Conservation (phyloP, 2,888 invertebrate genomes). For the Cetonia aurata region DNA sequence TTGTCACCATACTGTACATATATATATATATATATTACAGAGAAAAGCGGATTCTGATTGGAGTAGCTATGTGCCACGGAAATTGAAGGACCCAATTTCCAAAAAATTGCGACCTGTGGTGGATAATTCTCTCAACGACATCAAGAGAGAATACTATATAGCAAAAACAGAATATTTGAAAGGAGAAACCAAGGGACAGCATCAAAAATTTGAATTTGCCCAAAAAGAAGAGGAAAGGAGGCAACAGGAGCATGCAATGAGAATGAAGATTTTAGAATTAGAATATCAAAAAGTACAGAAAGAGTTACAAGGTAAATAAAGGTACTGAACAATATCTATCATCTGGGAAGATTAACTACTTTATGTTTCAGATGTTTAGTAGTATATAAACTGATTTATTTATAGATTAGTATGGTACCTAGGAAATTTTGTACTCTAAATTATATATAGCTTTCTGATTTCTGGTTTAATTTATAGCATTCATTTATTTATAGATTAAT, state of each 20-base stretch:
- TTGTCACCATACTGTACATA: neutral
- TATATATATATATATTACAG: neutral
- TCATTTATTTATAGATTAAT: too few relatives aligned
- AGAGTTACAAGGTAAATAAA: neutral
- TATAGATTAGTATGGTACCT: too few relatives aligned
- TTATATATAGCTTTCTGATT: too few relatives aligned
- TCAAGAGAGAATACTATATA: neutral
- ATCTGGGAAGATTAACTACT: too few relatives aligned
- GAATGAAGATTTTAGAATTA: neutral
- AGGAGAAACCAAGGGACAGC: constrained; percentile 1
- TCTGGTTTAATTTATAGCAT: too few relatives aligned
- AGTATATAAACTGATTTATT: too few relatives aligned
- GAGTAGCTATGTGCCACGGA: constrained; percentile 6
- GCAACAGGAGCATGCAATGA: neutral
- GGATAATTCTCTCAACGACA: neutral
- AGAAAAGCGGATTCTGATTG: neutral
- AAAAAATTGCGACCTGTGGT: neutral
- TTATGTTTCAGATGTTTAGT: too few relatives aligned
- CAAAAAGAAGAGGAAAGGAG: neutral
- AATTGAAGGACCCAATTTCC: constrained; percentile 1
- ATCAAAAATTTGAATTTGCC: neutral
- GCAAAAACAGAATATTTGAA: neutral
- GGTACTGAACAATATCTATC: too few relatives aligned
- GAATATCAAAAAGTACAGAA: constrained; percentile 1
- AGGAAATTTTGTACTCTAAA: too few relatives aligned